phyloP scores from a whole-genome alignment of 2,888 invertebrate genomes.

The Dicycla oo region DNA sequence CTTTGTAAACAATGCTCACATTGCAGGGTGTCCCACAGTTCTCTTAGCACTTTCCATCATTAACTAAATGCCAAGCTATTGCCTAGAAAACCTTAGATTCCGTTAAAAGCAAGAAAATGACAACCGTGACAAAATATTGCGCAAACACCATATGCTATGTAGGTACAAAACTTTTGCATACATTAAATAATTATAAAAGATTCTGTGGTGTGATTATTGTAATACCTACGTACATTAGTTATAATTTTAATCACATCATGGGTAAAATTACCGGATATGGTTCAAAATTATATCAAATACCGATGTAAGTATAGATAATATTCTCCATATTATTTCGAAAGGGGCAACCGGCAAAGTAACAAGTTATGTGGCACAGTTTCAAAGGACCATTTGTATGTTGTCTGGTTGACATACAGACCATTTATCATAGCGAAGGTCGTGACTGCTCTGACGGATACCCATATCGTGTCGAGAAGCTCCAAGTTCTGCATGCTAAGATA shows the following conservation, averaged over 20 bases:
- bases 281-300: constrained; percentile 17
- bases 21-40: constrained; percentile 68
- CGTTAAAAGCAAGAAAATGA: constrained; percentile 39
- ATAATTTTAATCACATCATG: constrained; percentile 14
- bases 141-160: not conserved
- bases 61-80: constrained; percentile 53
- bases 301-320: constrained; percentile 12
- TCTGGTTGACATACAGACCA: constrained; percentile 36
- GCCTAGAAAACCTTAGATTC: constrained; percentile 58
- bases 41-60: constrained; percentile 69
- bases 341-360: constrained; percentile 10
- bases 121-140: constrained; percentile 17
- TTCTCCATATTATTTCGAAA: constrained; percentile 10
- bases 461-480: constrained; percentile 22
- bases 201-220: constrained; percentile 11
- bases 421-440: constrained; percentile 48
- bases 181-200: constrained; percentile 20
- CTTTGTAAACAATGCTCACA: constrained; percentile 65
- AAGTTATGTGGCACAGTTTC: constrained; percentile 29
- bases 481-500: constrained; percentile 42
- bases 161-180: constrained; percentile 7
- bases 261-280: constrained; percentile 46
- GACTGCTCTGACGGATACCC: constrained; percentile 30
- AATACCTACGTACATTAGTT: constrained; percentile 2
- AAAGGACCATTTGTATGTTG: constrained; percentile 43